Evolutionary conservation across 2,888 invertebrate species (phyloP), one percentile per base, ranked within the genome.

Genomic region (Ophion costatus): DNA sequence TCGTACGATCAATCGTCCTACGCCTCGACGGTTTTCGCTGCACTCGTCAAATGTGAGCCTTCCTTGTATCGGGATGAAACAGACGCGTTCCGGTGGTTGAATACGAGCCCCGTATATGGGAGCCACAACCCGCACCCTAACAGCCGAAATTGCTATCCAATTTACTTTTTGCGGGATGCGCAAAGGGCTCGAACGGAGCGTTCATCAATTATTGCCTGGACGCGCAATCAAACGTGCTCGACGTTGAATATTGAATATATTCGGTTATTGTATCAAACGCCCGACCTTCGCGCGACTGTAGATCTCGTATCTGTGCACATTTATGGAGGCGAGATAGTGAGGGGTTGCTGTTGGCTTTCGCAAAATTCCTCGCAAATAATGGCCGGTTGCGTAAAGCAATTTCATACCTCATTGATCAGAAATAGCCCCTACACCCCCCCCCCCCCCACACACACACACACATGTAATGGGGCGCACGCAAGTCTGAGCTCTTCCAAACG

Each of bases 351-450:
- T 45, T 57, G 81, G 87, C 80, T 81, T 71, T 66, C 70, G 71
- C 78, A 80, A 87, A 89, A 89, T 89, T 90, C 89, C 88, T 88
- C 90, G 85, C 87, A 89, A 90, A 91, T 91, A 91, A 91, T 90
- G 88, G 88, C 88, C 89, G 89, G 87, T 89, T 88, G 90, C 88
- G 90, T 90, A 89, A 90, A 91, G 91, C 91, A 91, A 91, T 90
- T 91, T 91, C 90, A 87, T 88, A 89, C 90, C 87, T 90, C 91
- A 90, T 90, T 90, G 91, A 87, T 86, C 83, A 86, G 83, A 87
- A 90, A 91, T 71, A 66, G 64, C 79, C 38, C n/a, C 69, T 29
- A 24, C 56, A 69, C 51, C 6, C 66, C 29, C 4, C 11, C 14
- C 9, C 33, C 42, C 38, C 22, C 4, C 14, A 14, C 14, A 14